These are phyloP conservation scores for Polia nebulosa DNA, from an alignment of 2,888 invertebrate genomes.

Conservation along the genomic window DNA sequence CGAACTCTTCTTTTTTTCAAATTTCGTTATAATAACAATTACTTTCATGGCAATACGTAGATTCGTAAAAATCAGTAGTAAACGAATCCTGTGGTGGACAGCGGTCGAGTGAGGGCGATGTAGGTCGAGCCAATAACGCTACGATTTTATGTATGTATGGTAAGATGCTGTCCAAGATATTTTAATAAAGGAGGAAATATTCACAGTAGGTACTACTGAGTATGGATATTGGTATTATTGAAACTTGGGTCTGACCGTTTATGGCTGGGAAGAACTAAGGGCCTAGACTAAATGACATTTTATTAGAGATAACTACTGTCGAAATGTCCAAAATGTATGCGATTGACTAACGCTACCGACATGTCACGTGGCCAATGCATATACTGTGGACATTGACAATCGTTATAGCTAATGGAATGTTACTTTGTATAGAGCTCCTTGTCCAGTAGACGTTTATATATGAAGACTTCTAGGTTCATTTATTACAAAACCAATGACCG, in stretches of 20 bases:
- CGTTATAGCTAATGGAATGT: not conserved
- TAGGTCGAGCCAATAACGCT: constrained; percentile 36
- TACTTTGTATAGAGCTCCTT: too few species aligned
- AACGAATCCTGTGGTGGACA: constrained; percentile 38
- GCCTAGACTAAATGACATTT: not conserved
- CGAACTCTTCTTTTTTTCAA: not conserved
- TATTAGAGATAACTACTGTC: too few species aligned
- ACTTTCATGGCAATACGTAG: not conserved
- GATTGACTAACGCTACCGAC: not conserved
- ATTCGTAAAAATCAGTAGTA: constrained; percentile 8
- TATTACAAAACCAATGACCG: too few species aligned
- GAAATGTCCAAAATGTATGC: not conserved
- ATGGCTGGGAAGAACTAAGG: not conserved
- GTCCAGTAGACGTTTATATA: not conserved
- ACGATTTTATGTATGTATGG: constrained; percentile 44
- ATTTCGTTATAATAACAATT: not conserved
- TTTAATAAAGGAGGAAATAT: constrained; percentile 26
- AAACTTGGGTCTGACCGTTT: not conserved
- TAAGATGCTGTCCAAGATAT: constrained; percentile 19
- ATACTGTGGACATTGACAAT: not conserved
- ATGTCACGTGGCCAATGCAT: not conserved
- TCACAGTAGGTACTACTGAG: not conserved
- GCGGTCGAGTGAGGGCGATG: constrained; percentile 44
- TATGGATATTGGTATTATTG: not conserved
- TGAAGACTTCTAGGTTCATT: not conserved